phyloP scores from a whole-genome alignment of 2,888 invertebrate genomes.

The Drosophila paranaensis region DNA sequence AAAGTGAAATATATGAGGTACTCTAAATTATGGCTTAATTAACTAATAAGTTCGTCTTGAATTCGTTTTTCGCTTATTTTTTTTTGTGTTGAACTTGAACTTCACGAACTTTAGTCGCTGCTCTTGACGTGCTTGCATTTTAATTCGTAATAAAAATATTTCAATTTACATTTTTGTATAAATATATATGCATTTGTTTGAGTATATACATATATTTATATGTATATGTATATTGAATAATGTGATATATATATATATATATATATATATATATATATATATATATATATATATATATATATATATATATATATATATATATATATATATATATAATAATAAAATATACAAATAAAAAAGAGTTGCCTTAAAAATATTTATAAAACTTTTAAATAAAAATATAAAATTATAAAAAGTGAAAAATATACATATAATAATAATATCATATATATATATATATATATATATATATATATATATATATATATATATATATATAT shows the following conservation, averaged over 20 bases:
- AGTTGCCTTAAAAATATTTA: no score
- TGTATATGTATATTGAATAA: background rate
- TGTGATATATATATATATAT: no score
- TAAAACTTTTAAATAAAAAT: no score
- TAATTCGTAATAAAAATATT: background rate
- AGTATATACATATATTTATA: background rate
- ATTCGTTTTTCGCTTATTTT: background rate
- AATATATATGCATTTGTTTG: background rate
- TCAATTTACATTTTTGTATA: background rate
- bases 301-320: no score
- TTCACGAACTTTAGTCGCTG: background rate
- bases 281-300: no score
- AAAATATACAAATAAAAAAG: no score
- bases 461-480: background rate
- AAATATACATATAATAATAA: background rate
- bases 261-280: no score
- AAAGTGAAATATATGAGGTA: background rate
- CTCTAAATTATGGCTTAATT: background rate
- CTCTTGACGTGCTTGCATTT: background rate
- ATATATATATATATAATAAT: no score
- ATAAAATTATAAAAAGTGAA: no score
- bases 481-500: background rate
- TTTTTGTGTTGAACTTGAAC: conserved; percentile 1
- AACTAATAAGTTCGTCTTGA: background rate
- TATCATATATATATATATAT: no score